Evolutionary conservation across 2,888 invertebrate species (phyloP).

Genomic region (Emmelina monodactyla): DNA sequence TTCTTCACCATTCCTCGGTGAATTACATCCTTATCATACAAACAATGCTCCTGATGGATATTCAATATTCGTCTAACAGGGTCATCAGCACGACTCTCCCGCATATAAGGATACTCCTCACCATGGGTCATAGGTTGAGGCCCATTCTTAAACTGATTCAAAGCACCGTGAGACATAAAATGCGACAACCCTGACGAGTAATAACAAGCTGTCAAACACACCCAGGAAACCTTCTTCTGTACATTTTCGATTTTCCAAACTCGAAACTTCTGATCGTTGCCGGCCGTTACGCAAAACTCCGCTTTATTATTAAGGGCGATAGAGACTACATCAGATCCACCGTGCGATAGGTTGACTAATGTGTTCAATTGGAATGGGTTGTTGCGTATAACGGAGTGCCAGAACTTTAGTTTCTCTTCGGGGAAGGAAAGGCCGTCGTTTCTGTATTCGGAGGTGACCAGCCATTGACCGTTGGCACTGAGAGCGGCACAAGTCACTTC

Average conservation of each 20-base stretch:
- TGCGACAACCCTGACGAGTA: slow-evolving; percentile 47
- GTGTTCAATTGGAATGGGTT: slow-evolving; percentile 44
- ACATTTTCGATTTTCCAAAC: slow-evolving; percentile 40
- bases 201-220: slow-evolving; percentile 49
- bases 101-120: slow-evolving; percentile 40
- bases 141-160: slow-evolving; percentile 38
- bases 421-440: slow-evolving; percentile 48
- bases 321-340: slow-evolving; percentile 45
- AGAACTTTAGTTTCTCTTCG: slow-evolving; percentile 54
- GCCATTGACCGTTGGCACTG: slow-evolving; percentile 41
- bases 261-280: slow-evolving; percentile 48
- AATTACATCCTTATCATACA: slow-evolving; percentile 19
- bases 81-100: slow-evolving; percentile 24
- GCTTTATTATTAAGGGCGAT: slow-evolving; percentile 39
- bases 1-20: slow-evolving; percentile 21
- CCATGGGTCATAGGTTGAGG: slow-evolving; percentile 21
- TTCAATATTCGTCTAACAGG: slow-evolving; percentile 36
- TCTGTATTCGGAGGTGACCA: slow-evolving; percentile 53
- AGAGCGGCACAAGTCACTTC: slow-evolving; percentile 51
- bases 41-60: slow-evolving; percentile 34
- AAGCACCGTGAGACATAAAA: slow-evolving; percentile 32
- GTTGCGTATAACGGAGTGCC: slow-evolving; percentile 26
- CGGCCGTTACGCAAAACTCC: slow-evolving; percentile 50
- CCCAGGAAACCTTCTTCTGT: slow-evolving; percentile 28
- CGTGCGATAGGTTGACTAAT: slow-evolving; percentile 50